These are phyloP conservation scores for Poeciliopsis turneri DNA, from an alignment of 2,797 vertebrate species.

Conservation along the genomic window DNA sequence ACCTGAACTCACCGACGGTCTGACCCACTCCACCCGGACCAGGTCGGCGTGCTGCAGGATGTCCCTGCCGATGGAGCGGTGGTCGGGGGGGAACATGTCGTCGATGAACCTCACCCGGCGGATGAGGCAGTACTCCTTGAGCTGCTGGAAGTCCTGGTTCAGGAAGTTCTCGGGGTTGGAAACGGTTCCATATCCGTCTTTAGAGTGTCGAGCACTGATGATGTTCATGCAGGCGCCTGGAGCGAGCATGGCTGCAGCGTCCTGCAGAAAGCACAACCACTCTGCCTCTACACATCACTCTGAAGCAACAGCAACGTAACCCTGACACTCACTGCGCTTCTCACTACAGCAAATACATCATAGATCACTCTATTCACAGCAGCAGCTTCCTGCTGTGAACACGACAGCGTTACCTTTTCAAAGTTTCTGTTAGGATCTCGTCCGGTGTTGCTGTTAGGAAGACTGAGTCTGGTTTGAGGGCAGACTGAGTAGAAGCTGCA, in stretches of 20 bases:
- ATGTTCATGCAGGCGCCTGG: conserved; percentile 74
- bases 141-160: conserved; percentile 69
- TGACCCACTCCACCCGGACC: conserved; percentile 67
- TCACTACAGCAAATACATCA: neutral
- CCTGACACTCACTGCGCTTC: neutral
- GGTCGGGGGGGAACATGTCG: conserved; percentile 73
- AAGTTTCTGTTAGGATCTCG: neutral
- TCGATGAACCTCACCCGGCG: conserved; percentile 60
- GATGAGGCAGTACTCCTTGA: conserved; percentile 60
- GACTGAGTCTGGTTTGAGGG: neutral
- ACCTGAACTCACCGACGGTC: conserved; percentile 71
- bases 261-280: neutral
- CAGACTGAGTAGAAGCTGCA: neutral
- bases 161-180: conserved; percentile 66
- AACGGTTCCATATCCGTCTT: conserved; percentile 59
- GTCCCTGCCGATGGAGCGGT: conserved; percentile 62
- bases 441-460: neutral
- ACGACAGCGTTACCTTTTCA: neutral
- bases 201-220: conserved; percentile 61
- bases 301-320: neutral
- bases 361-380: neutral
- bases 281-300: neutral
- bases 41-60: conserved; percentile 45
- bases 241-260: conserved; percentile 63
- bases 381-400: neutral